phyloP scores from a whole-genome alignment of 2,888 invertebrate species.

The Drosophila neotestacea region DNA sequence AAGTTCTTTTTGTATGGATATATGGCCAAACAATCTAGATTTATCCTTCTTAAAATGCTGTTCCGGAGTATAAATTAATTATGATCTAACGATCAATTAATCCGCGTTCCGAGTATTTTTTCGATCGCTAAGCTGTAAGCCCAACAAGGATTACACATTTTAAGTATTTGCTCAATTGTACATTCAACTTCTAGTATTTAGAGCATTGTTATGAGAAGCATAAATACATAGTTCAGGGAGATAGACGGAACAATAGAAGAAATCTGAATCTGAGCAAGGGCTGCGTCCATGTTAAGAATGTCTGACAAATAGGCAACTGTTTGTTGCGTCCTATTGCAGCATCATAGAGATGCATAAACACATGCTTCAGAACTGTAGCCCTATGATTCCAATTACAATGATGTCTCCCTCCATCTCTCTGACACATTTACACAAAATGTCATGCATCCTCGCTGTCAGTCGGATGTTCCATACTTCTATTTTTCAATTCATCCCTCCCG shows the following conservation, averaged over 20 bases:
- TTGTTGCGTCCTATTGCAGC: neutral
- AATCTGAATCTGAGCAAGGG: conserved; percentile 4
- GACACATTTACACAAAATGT: conserved; percentile 65
- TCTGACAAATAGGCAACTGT: conserved; percentile 24
- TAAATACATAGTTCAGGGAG: conserved; percentile 41
- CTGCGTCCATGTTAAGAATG: conserved; percentile 43
- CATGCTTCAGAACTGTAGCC: conserved; percentile 35
- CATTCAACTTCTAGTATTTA: conserved; percentile 33
- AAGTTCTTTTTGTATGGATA: no score
- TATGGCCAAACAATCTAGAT: no score
- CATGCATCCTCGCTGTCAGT: conserved; percentile 45
- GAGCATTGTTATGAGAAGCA: conserved; percentile 43
- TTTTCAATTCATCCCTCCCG: conserved; percentile 1
- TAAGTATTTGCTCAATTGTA: conserved; percentile 9
- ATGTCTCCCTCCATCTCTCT: conserved; percentile 29
- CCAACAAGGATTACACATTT: neutral
- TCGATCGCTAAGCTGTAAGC: no score
- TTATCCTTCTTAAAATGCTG: no score
- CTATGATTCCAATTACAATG: conserved; percentile 27
- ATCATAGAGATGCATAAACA: conserved; percentile 26
- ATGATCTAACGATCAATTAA: neutral
- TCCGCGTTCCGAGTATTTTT: neutral
- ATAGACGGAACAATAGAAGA: conserved; percentile 2
- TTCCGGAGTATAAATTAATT: no score
- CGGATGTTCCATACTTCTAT: conserved; percentile 3